A percentile compares a stretch with the other conserved stretches of the same genome.
Conservation (phyloP, 2,888 invertebrate genomes). For the Encarsia formosa region DNA sequence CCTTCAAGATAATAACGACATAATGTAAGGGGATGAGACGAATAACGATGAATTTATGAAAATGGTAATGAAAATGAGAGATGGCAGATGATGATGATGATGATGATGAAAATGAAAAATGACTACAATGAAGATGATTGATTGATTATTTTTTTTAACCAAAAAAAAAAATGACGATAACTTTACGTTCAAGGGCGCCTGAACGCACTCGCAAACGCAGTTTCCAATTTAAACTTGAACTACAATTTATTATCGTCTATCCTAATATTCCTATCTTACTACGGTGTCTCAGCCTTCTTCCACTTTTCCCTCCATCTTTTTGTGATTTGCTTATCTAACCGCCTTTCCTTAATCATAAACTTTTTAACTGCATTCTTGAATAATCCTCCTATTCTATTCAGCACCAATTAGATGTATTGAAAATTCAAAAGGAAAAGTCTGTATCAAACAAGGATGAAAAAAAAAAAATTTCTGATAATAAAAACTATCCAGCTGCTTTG, state of each 20-base stretch:
- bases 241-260: conserved; percentile 44
- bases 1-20: conserved; percentile 23
- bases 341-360: background rate
- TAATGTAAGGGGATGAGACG: conserved; percentile 9
- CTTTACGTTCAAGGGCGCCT: no score
- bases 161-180: background rate
- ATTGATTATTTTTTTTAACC: no score
- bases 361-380: background rate
- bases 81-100: conserved; percentile 9
- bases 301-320: conserved; percentile 45
- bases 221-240: conserved; percentile 43
- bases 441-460: conserved; percentile 45
- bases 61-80: conserved; percentile 8
- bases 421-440: conserved; percentile 1
- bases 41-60: conserved; percentile 15
- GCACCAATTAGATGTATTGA: conserved; percentile 49
- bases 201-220: no score
- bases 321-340: conserved; percentile 30
- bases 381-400: conserved; percentile 36
- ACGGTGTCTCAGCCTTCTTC: conserved; percentile 51
- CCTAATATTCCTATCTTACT: conserved; percentile 41
- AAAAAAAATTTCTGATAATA: conserved; percentile 46
- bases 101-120: conserved; percentile 15
- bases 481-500: conserved; percentile 41
- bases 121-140: conserved; percentile 30